phyloP scores from a whole-genome alignment of 2,113 vertebrate genomes.

The Theropithecus gelada region DNA sequence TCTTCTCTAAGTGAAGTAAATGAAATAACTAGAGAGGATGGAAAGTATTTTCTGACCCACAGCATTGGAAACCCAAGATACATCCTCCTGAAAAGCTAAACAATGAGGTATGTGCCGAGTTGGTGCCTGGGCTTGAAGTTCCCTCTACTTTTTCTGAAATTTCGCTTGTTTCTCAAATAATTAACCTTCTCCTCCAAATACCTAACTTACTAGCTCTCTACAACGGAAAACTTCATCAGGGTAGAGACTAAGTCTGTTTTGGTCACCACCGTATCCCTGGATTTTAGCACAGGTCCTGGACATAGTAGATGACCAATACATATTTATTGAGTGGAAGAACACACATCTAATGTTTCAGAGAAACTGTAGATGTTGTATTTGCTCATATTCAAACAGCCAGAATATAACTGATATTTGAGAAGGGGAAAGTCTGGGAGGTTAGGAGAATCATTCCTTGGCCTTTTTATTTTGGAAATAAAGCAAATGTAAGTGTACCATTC shows the following conservation, averaged over 20 bases:
- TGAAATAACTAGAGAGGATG: background rate
- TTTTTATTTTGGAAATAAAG: slow-evolving; percentile 65
- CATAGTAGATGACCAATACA: background rate
- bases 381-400: background rate
- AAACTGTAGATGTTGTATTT: background rate
- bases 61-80: background rate
- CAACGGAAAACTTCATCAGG: background rate
- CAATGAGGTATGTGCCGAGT: background rate
- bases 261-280: background rate
- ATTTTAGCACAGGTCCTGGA: background rate
- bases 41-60: background rate
- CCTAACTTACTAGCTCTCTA: background rate
- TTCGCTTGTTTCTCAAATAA: background rate
- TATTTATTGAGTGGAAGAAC: background rate
- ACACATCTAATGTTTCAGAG: slow-evolving; percentile 8
- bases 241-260: background rate
- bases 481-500: slow-evolving; percentile 51
- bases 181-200: background rate
- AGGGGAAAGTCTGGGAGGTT: background rate
- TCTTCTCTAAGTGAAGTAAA: background rate
- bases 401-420: slow-evolving; percentile 38
- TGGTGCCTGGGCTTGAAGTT: background rate
- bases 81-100: background rate
- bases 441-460: slow-evolving; percentile 33
- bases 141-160: background rate